A percentile compares a stretch with the other conserved stretches of the same genome.
phyloP scores from a whole-genome alignment of 30 jellyfish, hydroid and myxozoan species.

The Cassiopea xamachana region DNA sequence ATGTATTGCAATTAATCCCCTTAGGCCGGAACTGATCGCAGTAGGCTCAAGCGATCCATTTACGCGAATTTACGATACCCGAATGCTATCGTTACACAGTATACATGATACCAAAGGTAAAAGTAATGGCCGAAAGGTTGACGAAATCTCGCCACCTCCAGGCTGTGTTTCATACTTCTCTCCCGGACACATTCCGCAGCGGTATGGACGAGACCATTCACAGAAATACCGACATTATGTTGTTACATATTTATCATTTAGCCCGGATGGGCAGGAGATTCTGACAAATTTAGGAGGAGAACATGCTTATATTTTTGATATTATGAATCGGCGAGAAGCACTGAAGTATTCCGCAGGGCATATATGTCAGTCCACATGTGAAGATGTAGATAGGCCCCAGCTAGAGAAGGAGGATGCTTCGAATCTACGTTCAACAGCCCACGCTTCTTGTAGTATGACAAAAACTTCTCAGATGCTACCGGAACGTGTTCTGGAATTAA shows the following conservation, averaged over 20 bases:
- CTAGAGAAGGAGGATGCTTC: slow-evolving; percentile 6
- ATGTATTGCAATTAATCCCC: slow-evolving; percentile 92
- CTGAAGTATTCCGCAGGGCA: slow-evolving; percentile 74
- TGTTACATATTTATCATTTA: slow-evolving; percentile 82
- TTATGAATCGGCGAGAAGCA: slow-evolving; percentile 60
- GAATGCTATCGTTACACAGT: slow-evolving; percentile 80
- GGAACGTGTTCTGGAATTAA: slow-evolving; percentile 72
- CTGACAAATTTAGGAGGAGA: slow-evolving; percentile 95
- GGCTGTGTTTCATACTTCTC: slow-evolving; percentile 90
- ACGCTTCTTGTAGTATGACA: not conserved
- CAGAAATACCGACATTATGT: slow-evolving; percentile 80
- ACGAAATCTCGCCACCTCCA: slow-evolving; percentile 64
- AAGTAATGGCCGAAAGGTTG: slow-evolving; percentile 64
- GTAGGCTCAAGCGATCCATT: slow-evolving; percentile 98
- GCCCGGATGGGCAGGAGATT: slow-evolving; percentile 94
- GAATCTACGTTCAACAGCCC: not conserved
- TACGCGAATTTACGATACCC: slow-evolving; percentile 91
- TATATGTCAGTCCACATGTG: not conserved
- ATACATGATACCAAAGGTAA: slow-evolving; percentile 70
- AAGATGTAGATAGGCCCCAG: not conserved
- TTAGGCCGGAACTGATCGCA: slow-evolving; percentile 92
- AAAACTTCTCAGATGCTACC: slow-evolving; percentile 23
- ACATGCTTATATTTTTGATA: slow-evolving; percentile 83
- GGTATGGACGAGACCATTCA: slow-evolving; percentile 83
- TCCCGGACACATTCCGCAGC: slow-evolving; percentile 97